phyloP scores from a whole-genome alignment of 2,797 vertebrate genomes.

The Crenuchus spilurus region DNA sequence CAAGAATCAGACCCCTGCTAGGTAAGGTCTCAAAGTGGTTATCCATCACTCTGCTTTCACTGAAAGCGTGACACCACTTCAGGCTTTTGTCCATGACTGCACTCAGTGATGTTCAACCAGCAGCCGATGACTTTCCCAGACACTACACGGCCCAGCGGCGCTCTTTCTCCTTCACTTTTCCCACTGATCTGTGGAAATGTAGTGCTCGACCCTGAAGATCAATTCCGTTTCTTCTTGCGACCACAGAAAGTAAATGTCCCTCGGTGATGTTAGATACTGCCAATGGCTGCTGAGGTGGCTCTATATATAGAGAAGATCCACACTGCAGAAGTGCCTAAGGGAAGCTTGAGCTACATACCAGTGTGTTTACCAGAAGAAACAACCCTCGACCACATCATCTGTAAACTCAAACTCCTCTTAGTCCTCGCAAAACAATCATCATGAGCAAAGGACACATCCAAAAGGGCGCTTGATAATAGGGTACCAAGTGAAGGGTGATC shows the following conservation, averaged over 20 bases:
- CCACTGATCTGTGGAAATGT: not conserved
- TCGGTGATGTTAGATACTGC: not conserved
- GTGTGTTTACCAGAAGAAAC: not conserved
- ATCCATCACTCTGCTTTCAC: not conserved
- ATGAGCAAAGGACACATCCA: too few relatives aligned
- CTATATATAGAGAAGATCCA: not conserved
- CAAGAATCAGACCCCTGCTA: not conserved
- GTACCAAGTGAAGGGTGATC: too few relatives aligned
- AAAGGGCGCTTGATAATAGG: too few relatives aligned
- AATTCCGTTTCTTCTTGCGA: not conserved
- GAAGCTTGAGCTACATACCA: not conserved
- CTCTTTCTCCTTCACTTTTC: not conserved
- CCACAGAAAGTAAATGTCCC: not conserved
- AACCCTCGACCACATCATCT: not conserved
- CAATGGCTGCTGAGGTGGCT: not conserved
- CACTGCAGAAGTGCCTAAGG: not conserved
- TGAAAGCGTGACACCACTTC: not conserved
- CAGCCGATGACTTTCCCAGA: not conserved
- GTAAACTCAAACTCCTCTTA: not conserved
- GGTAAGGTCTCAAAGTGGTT: not conserved
- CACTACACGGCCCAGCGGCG: not conserved
- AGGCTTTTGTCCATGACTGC: not conserved
- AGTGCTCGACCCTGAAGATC: not conserved
- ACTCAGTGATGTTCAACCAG: not conserved
- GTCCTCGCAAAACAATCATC: too few relatives aligned